A percentile compares a stretch with the other conserved stretches of the same genome.
phyloP scores from a whole-genome alignment of 2,888 invertebrate genomes.

The Margaritifera margaritifera region DNA sequence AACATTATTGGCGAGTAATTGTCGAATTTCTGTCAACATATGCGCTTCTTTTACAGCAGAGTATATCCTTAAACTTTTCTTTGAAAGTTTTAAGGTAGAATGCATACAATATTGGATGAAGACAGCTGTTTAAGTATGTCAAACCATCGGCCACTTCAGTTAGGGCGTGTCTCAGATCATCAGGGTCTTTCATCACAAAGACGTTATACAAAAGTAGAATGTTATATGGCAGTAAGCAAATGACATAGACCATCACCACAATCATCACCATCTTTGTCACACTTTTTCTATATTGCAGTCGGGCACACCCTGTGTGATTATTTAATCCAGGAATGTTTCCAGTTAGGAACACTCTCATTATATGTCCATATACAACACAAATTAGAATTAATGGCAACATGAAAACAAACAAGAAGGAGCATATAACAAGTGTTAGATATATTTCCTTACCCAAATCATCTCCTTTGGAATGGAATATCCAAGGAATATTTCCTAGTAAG shows the following conservation, averaged over 20 bases:
- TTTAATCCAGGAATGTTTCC: slow-evolving; percentile 78
- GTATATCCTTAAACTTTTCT: slow-evolving; percentile 80
- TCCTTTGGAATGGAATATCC: slow-evolving; percentile 34
- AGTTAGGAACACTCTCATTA: slow-evolving; percentile 88
- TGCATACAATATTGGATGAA: slow-evolving; percentile 92
- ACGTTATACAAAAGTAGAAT: slow-evolving; percentile 80
- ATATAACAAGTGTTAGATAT: background rate
- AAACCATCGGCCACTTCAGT: slow-evolving; percentile 48
- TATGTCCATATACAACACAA: slow-evolving; percentile 87
- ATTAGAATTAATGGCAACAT: slow-evolving; percentile 89
- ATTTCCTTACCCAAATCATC: slow-evolving; percentile 1
- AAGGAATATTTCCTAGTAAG: slow-evolving; percentile 45
- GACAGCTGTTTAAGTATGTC: slow-evolving; percentile 92
- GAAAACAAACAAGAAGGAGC: slow-evolving; percentile 86
- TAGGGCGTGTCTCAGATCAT: slow-evolving; percentile 77
- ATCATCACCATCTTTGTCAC: slow-evolving; percentile 91
- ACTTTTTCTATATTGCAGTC: slow-evolving; percentile 86
- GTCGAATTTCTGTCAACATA: too few species aligned
- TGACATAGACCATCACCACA: slow-evolving; percentile 89
- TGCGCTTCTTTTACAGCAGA: background rate
- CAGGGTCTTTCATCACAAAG: slow-evolving; percentile 79
- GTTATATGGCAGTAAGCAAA: slow-evolving; percentile 94
- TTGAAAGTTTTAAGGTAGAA: slow-evolving; percentile 93
- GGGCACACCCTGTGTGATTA: slow-evolving; percentile 82
- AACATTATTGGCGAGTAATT: too few species aligned